Conservation (phyloP, 1,140 invertebrate genomes). For the Archivesica marissinica region DNA sequence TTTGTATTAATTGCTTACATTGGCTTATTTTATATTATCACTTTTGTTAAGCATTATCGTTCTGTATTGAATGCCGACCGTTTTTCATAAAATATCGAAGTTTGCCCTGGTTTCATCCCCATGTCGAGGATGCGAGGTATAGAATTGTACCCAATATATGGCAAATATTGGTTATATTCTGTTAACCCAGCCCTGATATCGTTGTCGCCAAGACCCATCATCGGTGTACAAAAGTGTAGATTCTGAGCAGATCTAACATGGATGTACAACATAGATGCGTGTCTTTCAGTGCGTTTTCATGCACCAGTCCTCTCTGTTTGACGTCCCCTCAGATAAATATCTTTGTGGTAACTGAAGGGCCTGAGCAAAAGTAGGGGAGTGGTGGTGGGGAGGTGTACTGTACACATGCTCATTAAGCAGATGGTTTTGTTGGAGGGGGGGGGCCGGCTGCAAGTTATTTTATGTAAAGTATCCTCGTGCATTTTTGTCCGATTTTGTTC, state of each 20-base stretch:
- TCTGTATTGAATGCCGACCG: not conserved
- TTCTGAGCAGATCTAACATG: slow-evolving; percentile 54
- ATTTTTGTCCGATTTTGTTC: slow-evolving; percentile 3
- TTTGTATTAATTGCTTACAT: not conserved
- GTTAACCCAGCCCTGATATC: slow-evolving; percentile 38
- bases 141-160: slow-evolving; percentile 33
- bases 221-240: slow-evolving; percentile 13
- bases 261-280: slow-evolving; percentile 9
- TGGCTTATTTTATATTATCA: not conserved
- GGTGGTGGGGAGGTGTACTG: not conserved
- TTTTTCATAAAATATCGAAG: not conserved
- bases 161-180: slow-evolving; percentile 41
- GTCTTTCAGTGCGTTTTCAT: slow-evolving; percentile 29
- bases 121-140: not conserved
- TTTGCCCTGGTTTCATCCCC: not conserved
- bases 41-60: not conserved
- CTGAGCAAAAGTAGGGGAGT: slow-evolving; percentile 34
- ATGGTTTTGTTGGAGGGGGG: not conserved
- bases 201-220: slow-evolving; percentile 49
- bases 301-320: slow-evolving; percentile 36
- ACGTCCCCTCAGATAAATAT: slow-evolving; percentile 43
- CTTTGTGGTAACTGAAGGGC: slow-evolving; percentile 12
- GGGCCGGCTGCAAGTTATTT: too few species aligned
- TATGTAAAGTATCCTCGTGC: not conserved
- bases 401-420: slow-evolving; percentile 15